Evolutionary conservation across 1,140 invertebrate species (phyloP), one percentile per base, ranked within the genome.

Genomic region (Aplysia californica): DNA sequence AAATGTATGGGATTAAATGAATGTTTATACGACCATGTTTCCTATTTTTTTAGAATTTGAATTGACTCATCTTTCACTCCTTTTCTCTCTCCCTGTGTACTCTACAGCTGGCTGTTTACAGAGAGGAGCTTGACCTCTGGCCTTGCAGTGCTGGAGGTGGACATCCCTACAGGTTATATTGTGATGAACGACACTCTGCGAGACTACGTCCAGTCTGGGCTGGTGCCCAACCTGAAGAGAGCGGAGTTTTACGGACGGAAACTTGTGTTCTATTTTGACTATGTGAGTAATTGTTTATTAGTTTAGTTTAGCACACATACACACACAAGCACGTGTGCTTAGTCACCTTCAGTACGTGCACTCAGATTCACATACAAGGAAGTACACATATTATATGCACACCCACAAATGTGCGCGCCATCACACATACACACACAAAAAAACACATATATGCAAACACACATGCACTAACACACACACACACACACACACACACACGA

Each of bases 251-350:
- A 92, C 75, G 93, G 94, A 59, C 92, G 92, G 77, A 91, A 92
- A 97, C 96, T 87, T 91, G 93, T 97, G 65, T 98, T 98, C 89
- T 98, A 97, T 87, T 98, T 99, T 87, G 94, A 98, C 87, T 97
- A 95, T 90, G 94, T 96, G 92, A 94, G 93, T 92, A 79, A 81
- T 65, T 31, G n/a, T 68, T 68, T 44, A 3, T 68, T 61, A 15
- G 29, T 21, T 26, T 23, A 74, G 0, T 21, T 2, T 50, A 44
- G 5, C 23, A 0, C 10, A 20, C 58, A n/a, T n/a, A n/a, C n/a
- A n/a, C n/a, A n/a, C n/a, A n/a, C n/a, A n/a, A n/a, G n/a, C n/a
- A n/a, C n/a, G n/a, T n/a, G n/a, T n/a, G n/a, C n/a, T n/a, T n/a
- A n/a, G n/a, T n/a, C n/a, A n/a, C n/a, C n/a, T n/a, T n/a, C n/a